Percentiles rank a stretch among this genome's conserved stretches.
These are phyloP conservation scores for Sarotherodon lohbergeri DNA, from an alignment of 2,113 vertebrate species.

Conservation along the genomic window DNA sequence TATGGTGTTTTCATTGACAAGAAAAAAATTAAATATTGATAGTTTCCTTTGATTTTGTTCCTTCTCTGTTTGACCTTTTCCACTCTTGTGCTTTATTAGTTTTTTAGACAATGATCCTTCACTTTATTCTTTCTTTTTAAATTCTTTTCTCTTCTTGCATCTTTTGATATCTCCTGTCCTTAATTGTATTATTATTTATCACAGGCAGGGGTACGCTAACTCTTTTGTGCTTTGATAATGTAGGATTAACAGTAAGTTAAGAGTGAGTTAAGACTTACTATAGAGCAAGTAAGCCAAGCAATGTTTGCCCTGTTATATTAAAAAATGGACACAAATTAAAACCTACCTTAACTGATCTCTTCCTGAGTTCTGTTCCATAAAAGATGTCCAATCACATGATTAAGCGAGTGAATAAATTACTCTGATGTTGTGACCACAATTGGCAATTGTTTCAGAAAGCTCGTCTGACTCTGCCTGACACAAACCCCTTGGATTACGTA, in stretches of 20 bases:
- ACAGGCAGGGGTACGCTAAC: rapidly evolving
- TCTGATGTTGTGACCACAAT: not conserved
- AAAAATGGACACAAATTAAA: not conserved
- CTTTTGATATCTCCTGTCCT: not conserved
- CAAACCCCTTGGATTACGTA: not conserved
- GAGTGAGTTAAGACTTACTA: not conserved
- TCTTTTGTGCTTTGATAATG: not conserved
- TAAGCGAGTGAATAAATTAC: not conserved
- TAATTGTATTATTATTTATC: not conserved
- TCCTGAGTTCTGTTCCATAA: not conserved
- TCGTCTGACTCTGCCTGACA: not conserved
- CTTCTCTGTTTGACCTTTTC: not conserved
- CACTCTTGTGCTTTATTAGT: not conserved
- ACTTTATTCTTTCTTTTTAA: not conserved
- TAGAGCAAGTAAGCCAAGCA: not conserved
- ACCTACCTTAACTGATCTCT: rapidly evolving
- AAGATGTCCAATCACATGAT: rapidly evolving
- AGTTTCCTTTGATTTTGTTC: not conserved
- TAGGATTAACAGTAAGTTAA: not conserved
- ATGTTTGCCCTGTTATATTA: not conserved
- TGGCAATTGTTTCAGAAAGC: not conserved
- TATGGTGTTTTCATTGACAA: not conserved
- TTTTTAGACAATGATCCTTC: not conserved
- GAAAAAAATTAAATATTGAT: not conserved
- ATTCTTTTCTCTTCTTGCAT: rapidly evolving